Conservation (phyloP, 2,888 invertebrate genomes). For the Bugula neritina region DNA sequence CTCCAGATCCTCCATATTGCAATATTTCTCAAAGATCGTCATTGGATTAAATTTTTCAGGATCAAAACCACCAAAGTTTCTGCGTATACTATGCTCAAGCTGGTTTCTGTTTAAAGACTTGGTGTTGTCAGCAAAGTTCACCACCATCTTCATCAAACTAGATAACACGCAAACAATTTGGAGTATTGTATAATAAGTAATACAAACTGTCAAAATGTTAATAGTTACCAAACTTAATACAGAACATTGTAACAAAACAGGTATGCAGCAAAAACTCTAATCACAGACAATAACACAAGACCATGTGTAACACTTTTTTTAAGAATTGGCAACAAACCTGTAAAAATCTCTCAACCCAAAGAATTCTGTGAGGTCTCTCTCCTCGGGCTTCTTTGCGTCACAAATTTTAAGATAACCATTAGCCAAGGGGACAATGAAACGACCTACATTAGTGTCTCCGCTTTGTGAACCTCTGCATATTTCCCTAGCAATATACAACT, state of each 20-base stretch:
- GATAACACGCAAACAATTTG: background rate
- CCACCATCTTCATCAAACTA: conserved; percentile 42
- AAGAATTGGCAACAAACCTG: conserved; percentile 21
- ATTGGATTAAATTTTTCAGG: conserved; percentile 35
- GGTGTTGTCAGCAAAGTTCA: conserved; percentile 35
- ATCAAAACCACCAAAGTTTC: conserved; percentile 46
- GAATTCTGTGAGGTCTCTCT: conserved; percentile 28
- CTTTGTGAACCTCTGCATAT: background rate
- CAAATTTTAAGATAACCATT: conserved; percentile 23
- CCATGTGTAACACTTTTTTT: too few relatives aligned
- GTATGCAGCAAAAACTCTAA: too few relatives aligned
- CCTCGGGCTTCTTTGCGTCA: background rate
- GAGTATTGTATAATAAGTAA: background rate
- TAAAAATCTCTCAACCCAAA: conserved; percentile 32
- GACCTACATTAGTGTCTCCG: background rate
- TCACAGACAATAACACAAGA: too few relatives aligned
- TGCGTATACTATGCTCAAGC: conserved; percentile 37
- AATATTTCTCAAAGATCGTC: conserved; percentile 33
- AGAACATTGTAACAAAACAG: too few relatives aligned
- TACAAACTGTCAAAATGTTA: too few relatives aligned
- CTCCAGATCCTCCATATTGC: too few relatives aligned
- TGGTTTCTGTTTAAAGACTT: conserved; percentile 35
- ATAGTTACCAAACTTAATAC: too few relatives aligned
- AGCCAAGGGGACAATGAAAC: conserved; percentile 4
- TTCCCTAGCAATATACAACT: too few relatives aligned